A percentile compares a stretch with the other conserved stretches of the same genome.
Evolutionary conservation across 23 tunicate species (phyloP).

Genomic region (Styela clava): DNA sequence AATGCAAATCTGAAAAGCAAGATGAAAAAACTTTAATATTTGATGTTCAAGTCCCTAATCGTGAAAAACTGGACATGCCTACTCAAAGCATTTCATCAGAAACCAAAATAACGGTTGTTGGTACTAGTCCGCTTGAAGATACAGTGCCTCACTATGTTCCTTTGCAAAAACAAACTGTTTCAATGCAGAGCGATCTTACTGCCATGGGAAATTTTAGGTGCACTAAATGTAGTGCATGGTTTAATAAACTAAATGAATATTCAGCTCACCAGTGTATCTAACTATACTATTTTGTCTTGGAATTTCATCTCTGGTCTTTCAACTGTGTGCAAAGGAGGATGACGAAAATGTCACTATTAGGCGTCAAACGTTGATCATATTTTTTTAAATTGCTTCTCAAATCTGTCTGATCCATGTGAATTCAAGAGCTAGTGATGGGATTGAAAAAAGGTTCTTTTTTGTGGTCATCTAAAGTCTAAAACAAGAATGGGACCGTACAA

Average conservation of each 20-base stretch:
- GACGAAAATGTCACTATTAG: too few relatives aligned
- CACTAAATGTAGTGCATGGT: conserved; percentile 18
- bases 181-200: neutral
- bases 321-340: too few relatives aligned
- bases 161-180: neutral
- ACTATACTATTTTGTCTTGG: neutral
- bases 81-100: neutral
- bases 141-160: neutral
- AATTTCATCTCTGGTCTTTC: too few relatives aligned
- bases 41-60: neutral
- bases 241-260: conserved; percentile 3
- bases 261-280: neutral
- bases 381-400: too few relatives aligned
- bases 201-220: conserved; percentile 10
- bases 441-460: too few relatives aligned
- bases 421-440: too few relatives aligned
- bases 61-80: neutral
- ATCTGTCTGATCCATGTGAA: too few relatives aligned
- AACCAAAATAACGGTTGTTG: neutral
- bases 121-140: neutral
- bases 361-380: too few relatives aligned
- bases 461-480: too few relatives aligned
- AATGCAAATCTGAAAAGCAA: too few relatives aligned
- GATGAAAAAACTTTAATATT: neutral
- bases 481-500: too few relatives aligned